Evolutionary conservation across 2,797 vertebrate genomes (phyloP), one percentile per base, ranked within the genome.

Genomic region (Channa striata): DNA sequence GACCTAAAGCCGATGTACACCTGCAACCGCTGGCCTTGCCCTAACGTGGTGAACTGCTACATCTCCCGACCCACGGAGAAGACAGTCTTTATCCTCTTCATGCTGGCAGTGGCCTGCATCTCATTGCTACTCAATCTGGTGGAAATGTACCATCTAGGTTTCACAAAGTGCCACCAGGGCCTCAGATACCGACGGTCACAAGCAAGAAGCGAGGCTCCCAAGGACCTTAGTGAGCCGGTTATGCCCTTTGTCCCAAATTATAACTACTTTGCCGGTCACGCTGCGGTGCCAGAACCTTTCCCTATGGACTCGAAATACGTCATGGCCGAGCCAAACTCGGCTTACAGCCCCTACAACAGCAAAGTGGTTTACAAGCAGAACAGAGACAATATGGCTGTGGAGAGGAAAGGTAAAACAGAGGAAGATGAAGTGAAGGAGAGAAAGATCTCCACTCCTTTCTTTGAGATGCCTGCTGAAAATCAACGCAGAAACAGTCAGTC

Each of bases 31-130:
- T 94, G 92, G 91, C 96, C 96, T 7, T 98, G 96, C 73, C 96
- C 95, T 5, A 97, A 97, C 58, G 81, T 93, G 0, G 96, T 97
- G 51, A 96, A 97, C 91, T 96, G 96, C 90, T 96, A 96, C 90
- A 96, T 96, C 80, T 96, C 96, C 3, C 89, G 94, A 13, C 96
- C 96, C 43, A 97, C 96, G 0, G 96, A 98, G 90, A 97, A 97
- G 85, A 97, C 96, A 2, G 82, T 97, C 82, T 97, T 97, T 86
- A 96, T 97, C 67, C 73, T 97, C 58, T 97, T 97, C 87, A 97
- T 97, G 96, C 86, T 97, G 58, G 94, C 87, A 0, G 95, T 95
- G 71, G 95, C 96, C 46, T 94, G 92, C 0, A 44, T 96, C 70
- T 97, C 96, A 0, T 88, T 97, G 76, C 90, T 97, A 70, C 96